These are phyloP conservation scores for Caenorhabditis becei DNA, from an alignment of 2,888 invertebrate species.

Conservation along the genomic window DNA sequence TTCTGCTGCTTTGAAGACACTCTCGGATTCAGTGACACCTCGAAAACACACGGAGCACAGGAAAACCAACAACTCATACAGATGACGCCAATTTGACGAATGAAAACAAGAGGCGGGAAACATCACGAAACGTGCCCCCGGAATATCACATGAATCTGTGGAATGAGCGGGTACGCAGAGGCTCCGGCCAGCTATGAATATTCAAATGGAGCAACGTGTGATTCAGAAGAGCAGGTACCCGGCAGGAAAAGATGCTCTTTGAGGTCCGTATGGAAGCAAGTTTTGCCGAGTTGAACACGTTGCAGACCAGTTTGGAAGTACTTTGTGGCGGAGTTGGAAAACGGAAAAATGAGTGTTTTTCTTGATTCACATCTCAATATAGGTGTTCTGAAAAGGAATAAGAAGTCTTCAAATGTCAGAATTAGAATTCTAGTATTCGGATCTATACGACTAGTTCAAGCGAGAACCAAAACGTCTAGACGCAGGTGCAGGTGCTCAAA, in stretches of 20 bases:
- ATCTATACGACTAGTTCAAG: too few species aligned
- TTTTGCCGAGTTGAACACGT: not conserved
- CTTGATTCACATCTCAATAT: too few species aligned
- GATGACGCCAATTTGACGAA: slow-evolving; percentile 49
- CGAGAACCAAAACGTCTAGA: too few species aligned
- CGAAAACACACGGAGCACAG: slow-evolving; percentile 32
- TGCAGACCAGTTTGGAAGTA: slow-evolving; percentile 1
- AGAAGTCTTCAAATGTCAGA: too few species aligned
- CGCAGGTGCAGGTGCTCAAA: too few species aligned
- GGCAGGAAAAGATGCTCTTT: slow-evolving; percentile 30
- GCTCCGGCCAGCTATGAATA: slow-evolving; percentile 33
- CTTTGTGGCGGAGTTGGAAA: not conserved
- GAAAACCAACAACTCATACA: slow-evolving; percentile 9
- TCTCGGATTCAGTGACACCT: slow-evolving; percentile 4
- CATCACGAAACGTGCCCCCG: slow-evolving; percentile 19
- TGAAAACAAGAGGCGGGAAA: slow-evolving; percentile 15
- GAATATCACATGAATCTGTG: slow-evolving; percentile 42
- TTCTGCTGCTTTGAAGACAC: not conserved
- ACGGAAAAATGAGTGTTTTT: not conserved
- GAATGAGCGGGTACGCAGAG: slow-evolving; percentile 15
- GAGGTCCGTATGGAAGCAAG: slow-evolving; percentile 35
- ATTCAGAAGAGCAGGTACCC: slow-evolving; percentile 25
- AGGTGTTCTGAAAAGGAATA: too few species aligned
- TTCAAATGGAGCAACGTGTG: slow-evolving; percentile 37
- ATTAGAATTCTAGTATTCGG: too few species aligned